These are phyloP conservation scores for Lithophane socia DNA, from an alignment of 2,888 invertebrate genomes.

Conservation along the genomic window DNA sequence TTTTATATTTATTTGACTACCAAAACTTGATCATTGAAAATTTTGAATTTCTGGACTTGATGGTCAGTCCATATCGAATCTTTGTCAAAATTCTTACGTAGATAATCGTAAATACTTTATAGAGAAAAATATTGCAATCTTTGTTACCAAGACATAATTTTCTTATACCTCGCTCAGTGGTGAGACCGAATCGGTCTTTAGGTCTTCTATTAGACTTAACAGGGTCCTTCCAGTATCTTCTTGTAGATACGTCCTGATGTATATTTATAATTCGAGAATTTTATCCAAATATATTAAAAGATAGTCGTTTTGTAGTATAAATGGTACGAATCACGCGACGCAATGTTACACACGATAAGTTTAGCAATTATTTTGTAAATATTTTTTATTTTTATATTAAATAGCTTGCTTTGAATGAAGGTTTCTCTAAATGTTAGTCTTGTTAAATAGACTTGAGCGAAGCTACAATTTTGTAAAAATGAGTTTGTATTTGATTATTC, in stretches of 20 bases:
- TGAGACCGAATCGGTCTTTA: constrained; percentile 72
- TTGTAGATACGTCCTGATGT: constrained; percentile 67
- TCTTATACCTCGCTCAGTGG: constrained; percentile 83
- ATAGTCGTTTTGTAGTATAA: constrained; percentile 79
- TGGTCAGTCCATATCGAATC: background rate
- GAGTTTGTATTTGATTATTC: constrained; percentile 13
- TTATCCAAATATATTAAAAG: constrained; percentile 85
- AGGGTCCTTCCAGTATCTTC: constrained; percentile 86
- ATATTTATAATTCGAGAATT: constrained; percentile 75
- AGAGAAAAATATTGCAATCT: constrained; percentile 64
- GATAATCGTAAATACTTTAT: constrained; percentile 35
- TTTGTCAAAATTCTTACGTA: constrained; percentile 31
- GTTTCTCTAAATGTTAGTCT: constrained; percentile 55
- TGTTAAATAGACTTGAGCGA: constrained; percentile 43
- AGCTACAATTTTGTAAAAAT: constrained; percentile 25
- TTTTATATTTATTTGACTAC: constrained; percentile 36
- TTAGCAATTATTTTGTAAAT: constrained; percentile 73
- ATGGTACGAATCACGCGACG: constrained; percentile 74
- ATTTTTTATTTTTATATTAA: constrained; percentile 64
- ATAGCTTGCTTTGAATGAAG: constrained; percentile 63
- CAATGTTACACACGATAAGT: constrained; percentile 68
- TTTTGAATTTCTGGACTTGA: constrained; percentile 17
- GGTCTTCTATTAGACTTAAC: constrained; percentile 79
- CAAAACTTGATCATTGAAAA: constrained; percentile 13
- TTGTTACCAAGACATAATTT: constrained; percentile 79